Percentiles rank a stretch among this genome's conserved stretches.
phyloP scores from a whole-genome alignment of 2,888 invertebrate species.

The Prenolepis imparis region DNA sequence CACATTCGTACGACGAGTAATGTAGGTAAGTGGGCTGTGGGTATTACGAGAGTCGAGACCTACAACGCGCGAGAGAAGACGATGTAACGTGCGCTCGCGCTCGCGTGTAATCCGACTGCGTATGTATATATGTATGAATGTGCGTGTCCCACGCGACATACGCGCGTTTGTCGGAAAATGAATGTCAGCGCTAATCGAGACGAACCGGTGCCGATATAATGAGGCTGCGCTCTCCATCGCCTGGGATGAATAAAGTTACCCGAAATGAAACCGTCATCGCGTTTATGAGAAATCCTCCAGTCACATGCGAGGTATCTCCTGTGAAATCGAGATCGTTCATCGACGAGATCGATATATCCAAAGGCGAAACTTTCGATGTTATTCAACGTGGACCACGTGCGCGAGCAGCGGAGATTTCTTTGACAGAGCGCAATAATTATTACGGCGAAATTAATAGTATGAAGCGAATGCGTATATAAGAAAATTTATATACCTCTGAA shows the following conservation, averaged over 20 bases:
- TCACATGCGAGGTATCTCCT: background rate
- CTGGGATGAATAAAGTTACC: constrained; percentile 14
- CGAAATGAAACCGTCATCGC: constrained; percentile 47
- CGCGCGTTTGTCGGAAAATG: constrained; percentile 36
- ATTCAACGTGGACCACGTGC: background rate
- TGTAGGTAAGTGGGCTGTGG: constrained; percentile 86
- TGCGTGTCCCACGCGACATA: constrained; percentile 1
- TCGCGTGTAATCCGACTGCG: constrained; percentile 63
- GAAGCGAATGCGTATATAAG: background rate
- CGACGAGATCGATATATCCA: constrained; percentile 33
- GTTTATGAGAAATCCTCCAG: background rate
- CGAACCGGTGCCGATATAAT: constrained; percentile 64
- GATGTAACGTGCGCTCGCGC: constrained; percentile 70
- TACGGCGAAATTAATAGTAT: background rate
- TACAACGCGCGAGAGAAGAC: constrained; percentile 66
- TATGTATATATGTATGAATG: background rate
- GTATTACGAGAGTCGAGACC: constrained; percentile 82
- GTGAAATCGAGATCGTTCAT: constrained; percentile 47
- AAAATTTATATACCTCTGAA: background rate
- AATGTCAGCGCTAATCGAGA: constrained; percentile 62
- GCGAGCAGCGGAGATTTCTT: background rate
- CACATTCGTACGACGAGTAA: constrained; percentile 70
- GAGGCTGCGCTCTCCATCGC: constrained; percentile 60
- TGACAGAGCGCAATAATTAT: constrained; percentile 3
- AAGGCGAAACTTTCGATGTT: constrained; percentile 28